phyloP scores from a whole-genome alignment of 2,797 vertebrate species.

The Pseudochirops corinnae region DNA sequence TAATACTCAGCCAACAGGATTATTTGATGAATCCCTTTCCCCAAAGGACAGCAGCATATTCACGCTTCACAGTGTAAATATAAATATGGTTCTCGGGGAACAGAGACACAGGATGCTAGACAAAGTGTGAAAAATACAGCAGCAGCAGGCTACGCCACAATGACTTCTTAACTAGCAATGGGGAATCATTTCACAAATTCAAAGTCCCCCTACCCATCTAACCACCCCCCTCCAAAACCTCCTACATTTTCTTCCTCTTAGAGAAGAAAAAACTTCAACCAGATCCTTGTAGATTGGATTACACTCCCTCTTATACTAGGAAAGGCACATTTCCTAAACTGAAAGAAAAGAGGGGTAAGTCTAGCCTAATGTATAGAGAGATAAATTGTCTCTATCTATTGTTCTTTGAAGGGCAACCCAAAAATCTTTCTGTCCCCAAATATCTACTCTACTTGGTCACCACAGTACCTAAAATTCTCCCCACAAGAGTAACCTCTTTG shows the following conservation, averaged over 20 bases:
- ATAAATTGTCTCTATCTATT: not conserved
- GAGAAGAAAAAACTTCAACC: conserved; percentile 59
- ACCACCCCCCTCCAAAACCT: not conserved
- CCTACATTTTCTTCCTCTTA: not conserved
- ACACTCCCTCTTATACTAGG: not conserved
- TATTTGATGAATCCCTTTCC: conserved; percentile 83
- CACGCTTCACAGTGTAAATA: conserved; percentile 73
- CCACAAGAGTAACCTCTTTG: not conserved
- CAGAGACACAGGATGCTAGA: conserved; percentile 69
- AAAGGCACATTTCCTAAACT: conserved; percentile 16
- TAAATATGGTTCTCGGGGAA: conserved; percentile 80
- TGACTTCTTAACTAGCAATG: conserved; percentile 69
- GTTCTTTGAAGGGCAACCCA: not conserved
- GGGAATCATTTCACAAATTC: conserved; percentile 62
- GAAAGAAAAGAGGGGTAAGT: conserved; percentile 37
- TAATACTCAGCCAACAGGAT: conserved; percentile 85
- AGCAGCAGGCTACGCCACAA: conserved; percentile 57
- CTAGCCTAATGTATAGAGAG: not conserved
- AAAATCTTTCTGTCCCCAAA: not conserved
- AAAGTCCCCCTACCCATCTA: conserved; percentile 37
- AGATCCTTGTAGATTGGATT: not conserved
- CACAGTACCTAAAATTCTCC: not conserved
- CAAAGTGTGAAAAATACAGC: conserved; percentile 76
- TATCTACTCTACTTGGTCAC: not conserved
- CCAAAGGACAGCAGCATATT: conserved; percentile 74